These are phyloP conservation scores for Venusia cambrica DNA, from an alignment of 2,888 invertebrate genomes.

Conservation along the genomic window DNA sequence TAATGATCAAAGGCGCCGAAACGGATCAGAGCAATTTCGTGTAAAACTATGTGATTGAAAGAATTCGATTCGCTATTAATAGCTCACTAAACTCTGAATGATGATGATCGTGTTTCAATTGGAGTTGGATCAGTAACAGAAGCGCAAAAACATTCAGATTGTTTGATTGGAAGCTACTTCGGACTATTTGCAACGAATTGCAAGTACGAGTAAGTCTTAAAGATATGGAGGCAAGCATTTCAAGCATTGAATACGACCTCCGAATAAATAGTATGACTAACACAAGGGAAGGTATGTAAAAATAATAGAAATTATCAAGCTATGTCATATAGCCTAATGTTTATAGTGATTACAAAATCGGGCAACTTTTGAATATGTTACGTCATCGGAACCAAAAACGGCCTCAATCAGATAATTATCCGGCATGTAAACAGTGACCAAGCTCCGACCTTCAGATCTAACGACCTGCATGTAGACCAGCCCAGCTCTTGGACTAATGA, in stretches of 20 bases:
- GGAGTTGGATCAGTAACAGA: slow-evolving; percentile 8
- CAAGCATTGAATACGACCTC: no score
- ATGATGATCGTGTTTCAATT: slow-evolving; percentile 14
- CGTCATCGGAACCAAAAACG: slow-evolving; percentile 2
- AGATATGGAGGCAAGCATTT: no score
- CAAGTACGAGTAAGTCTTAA: no score
- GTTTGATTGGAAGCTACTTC: slow-evolving; percentile 9
- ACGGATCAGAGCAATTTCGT: slow-evolving; percentile 34
- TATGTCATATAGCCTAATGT: no score
- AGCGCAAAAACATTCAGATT: slow-evolving; percentile 14
- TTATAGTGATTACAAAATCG: no score
- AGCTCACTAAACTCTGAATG: slow-evolving; percentile 10
- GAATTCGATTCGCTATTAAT: slow-evolving; percentile 33
- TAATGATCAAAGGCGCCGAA: slow-evolving; percentile 45
- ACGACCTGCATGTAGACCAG: slow-evolving; percentile 27
- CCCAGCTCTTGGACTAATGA: slow-evolving; percentile 34
- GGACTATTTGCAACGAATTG: slow-evolving; percentile 3
- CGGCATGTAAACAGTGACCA: slow-evolving; percentile 40
- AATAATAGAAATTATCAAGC: no score
- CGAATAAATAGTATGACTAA: no score
- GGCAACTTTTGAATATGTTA: no score
- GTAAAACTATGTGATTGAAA: slow-evolving; percentile 28
- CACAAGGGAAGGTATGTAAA: no score
- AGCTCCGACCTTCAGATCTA: slow-evolving; percentile 32
- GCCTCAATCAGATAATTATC: slow-evolving; percentile 37